A percentile compares a stretch with the other conserved stretches of the same genome.
Conservation (phyloP, 2,113 vertebrate species). For the Apeltes quadracus region DNA sequence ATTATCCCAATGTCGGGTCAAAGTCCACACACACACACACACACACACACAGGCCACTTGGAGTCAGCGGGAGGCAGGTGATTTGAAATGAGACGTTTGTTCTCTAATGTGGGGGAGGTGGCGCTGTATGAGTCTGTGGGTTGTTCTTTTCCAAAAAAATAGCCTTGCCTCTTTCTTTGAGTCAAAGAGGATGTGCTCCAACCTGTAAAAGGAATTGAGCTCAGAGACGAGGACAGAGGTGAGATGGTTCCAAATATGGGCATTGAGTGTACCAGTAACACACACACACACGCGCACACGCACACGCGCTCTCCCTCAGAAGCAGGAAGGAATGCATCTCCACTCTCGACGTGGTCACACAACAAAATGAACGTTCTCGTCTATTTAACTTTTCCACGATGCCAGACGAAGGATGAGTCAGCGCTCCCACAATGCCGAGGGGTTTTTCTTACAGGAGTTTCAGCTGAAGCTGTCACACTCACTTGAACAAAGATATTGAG, state of each 20-base stretch:
- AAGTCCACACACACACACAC: not conserved
- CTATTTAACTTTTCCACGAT: conserved; percentile 49
- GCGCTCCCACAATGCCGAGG: conserved; percentile 46
- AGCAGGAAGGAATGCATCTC: conserved; percentile 52
- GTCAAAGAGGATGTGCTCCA: conserved; percentile 68
- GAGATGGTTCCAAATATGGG: conserved; percentile 79
- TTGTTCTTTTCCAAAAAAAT: conserved; percentile 22
- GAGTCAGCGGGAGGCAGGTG: conserved; percentile 15
- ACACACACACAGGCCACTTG: not conserved
- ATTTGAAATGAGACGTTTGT: conserved; percentile 12
- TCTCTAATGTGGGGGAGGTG: conserved; percentile 10
- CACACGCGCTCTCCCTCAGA: not conserved
- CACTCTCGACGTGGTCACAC: conserved; percentile 43
- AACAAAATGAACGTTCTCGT: conserved; percentile 25
- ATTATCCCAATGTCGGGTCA: conserved; percentile 13
- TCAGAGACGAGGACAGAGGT: conserved; percentile 58
- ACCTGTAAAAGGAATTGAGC: conserved; percentile 81
- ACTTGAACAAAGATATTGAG: conserved; percentile 31
- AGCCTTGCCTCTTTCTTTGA: conserved; percentile 25
- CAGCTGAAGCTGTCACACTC: conserved; percentile 26
- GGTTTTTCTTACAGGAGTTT: conserved; percentile 14
- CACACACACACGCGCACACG: conserved; percentile 11
- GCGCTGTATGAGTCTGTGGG: conserved; percentile 34
- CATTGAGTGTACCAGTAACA: conserved; percentile 56
- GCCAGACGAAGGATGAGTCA: conserved; percentile 59